These are phyloP conservation scores for Ceyx erithaca DNA, from an alignment of 2,797 vertebrate genomes.

Conservation along the genomic window DNA sequence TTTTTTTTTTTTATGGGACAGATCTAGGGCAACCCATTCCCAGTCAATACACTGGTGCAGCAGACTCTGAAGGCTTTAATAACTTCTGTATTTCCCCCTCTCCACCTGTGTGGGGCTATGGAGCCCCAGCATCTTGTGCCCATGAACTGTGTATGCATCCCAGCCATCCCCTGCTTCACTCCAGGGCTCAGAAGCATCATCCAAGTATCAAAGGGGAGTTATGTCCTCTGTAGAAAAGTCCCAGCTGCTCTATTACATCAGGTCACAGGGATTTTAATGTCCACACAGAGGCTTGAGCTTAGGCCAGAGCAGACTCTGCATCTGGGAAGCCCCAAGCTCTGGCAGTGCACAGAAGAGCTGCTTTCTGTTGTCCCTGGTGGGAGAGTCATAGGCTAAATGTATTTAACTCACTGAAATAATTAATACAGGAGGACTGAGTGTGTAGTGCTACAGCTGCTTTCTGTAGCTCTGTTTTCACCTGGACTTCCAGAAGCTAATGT, in stretches of 20 bases:
- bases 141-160: background rate
- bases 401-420: background rate
- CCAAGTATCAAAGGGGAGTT: background rate
- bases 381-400: background rate
- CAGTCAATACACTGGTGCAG: background rate
- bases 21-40: background rate
- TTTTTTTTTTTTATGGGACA: background rate
- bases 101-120: background rate
- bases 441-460: background rate
- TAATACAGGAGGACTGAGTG: background rate
- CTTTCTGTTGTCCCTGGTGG: background rate
- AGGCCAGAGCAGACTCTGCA: background rate
- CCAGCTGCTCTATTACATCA: background rate
- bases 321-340: background rate
- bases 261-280: accelerated
- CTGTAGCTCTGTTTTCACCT: background rate
- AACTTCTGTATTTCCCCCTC: background rate
- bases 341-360: background rate
- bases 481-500: background rate
- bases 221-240: background rate
- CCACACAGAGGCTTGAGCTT: accelerated
- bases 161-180: background rate
- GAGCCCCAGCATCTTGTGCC: background rate
- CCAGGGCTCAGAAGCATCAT: background rate
- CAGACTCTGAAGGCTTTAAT: background rate